Conservation (phyloP, 2,113 vertebrate species). For the Isichthys henryi region DNA sequence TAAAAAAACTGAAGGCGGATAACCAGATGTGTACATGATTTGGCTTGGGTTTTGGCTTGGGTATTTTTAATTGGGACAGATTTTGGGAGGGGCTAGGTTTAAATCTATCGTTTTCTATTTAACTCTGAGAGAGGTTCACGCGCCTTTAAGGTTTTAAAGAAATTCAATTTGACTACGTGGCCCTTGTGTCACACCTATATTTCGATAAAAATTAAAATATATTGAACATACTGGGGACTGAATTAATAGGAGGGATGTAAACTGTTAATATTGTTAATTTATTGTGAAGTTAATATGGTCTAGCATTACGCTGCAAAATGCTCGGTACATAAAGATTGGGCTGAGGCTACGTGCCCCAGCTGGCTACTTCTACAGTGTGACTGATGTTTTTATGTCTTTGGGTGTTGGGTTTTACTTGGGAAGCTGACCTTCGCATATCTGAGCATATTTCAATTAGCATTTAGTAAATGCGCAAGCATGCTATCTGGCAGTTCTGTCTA, state of each 20-base stretch:
- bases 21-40: slow-evolving; percentile 52
- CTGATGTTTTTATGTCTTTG: slow-evolving; percentile 53
- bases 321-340: background rate
- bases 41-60: slow-evolving; percentile 66
- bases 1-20: slow-evolving; percentile 28
- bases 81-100: slow-evolving; percentile 28
- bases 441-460: slow-evolving; percentile 19
- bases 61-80: slow-evolving; percentile 44
- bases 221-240: background rate
- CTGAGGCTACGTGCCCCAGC: background rate
- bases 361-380: slow-evolving; percentile 6
- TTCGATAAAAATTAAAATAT: background rate
- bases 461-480: background rate
- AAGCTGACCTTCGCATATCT: slow-evolving; percentile 40
- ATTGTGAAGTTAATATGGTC: too few relatives aligned
- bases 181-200: background rate
- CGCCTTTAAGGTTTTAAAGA: background rate
- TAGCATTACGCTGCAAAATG: background rate
- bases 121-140: background rate
- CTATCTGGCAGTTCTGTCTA: background rate
- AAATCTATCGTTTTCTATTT: slow-evolving; percentile 25
- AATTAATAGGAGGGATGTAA: background rate
- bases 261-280: background rate
- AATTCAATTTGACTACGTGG: background rate
- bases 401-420: slow-evolving; percentile 57